Percentiles rank a stretch among this genome's conserved stretches.
Conservation (phyloP, 2,888 invertebrate species). For the Metalampra italica region DNA sequence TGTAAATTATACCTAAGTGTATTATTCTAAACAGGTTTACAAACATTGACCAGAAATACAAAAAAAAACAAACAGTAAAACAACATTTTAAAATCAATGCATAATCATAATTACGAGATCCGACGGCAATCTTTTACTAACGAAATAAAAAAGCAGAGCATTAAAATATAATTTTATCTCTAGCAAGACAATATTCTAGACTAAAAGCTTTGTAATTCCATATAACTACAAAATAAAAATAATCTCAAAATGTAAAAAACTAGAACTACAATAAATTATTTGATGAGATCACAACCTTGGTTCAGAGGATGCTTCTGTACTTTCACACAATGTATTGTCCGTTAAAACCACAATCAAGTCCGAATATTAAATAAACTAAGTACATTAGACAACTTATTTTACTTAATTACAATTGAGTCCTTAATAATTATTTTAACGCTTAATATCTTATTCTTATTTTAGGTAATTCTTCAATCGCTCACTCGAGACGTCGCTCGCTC, state of each 20-base stretch:
- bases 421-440: slow-evolving; percentile 64
- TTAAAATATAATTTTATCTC: background rate
- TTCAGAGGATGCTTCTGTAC: slow-evolving; percentile 34
- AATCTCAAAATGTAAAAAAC: slow-evolving; percentile 11
- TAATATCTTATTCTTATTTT: slow-evolving; percentile 34
- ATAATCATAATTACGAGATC: background rate
- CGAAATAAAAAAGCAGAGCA: background rate
- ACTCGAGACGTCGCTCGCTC: slow-evolving; percentile 49
- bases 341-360: slow-evolving; percentile 39
- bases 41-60: background rate
- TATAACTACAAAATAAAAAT: slow-evolving; percentile 8
- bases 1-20: background rate
- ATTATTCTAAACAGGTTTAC: background rate
- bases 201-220: no score
- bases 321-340: slow-evolving; percentile 29
- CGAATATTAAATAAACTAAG: slow-evolving; percentile 35
- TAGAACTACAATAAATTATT: slow-evolving; percentile 18
- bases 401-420: slow-evolving; percentile 37
- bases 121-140: background rate
- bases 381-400: slow-evolving; percentile 24
- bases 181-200: background rate
- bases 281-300: slow-evolving; percentile 47
- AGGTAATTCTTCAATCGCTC: slow-evolving; percentile 41
- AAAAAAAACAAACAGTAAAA: background rate
- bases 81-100: background rate